These are phyloP conservation scores for Pocillopora meandrina DNA, from an alignment of 92 coral and sea anemone genomes.

Conservation along the genomic window DNA sequence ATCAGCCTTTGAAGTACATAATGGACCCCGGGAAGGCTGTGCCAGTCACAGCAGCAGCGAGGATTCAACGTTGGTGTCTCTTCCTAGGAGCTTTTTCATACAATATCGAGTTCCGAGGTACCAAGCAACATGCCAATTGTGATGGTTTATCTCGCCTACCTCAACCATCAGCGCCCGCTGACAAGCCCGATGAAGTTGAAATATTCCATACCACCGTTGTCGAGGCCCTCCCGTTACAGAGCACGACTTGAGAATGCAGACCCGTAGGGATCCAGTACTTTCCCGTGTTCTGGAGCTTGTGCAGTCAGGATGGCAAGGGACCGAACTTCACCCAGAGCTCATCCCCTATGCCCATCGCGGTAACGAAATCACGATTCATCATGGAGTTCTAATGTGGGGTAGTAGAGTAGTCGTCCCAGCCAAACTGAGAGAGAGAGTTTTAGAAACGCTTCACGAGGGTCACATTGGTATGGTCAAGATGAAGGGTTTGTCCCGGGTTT, in stretches of 20 bases:
- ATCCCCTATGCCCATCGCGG: slow-evolving; percentile 37
- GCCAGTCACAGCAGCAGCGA: slow-evolving; percentile 53
- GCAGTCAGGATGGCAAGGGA: slow-evolving; percentile 42
- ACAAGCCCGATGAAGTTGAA: slow-evolving; percentile 33
- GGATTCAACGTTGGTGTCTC: slow-evolving; percentile 15
- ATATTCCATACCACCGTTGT: slow-evolving; percentile 6
- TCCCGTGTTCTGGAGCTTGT: background rate
- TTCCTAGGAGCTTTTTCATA: slow-evolving; percentile 37
- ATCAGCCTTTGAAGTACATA: too few relatives aligned
- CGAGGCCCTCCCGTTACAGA: slow-evolving; percentile 49
- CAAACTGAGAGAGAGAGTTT: too few relatives aligned
- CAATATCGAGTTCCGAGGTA: too few relatives aligned
- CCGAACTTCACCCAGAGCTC: slow-evolving; percentile 20
- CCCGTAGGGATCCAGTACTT: slow-evolving; percentile 45
- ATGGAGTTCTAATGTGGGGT: too few relatives aligned
- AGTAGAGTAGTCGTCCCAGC: too few relatives aligned
- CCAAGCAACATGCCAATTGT: too few relatives aligned
- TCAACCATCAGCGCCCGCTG: too few relatives aligned
- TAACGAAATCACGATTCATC: slow-evolving; percentile 13
- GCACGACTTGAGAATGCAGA: slow-evolving; percentile 40
- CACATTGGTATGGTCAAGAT: too few relatives aligned
- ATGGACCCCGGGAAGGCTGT: slow-evolving; percentile 11
- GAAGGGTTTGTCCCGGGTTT: too few relatives aligned
- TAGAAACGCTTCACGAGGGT: too few relatives aligned
- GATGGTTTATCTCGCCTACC: too few relatives aligned